Evolutionary conservation across 2,113 vertebrate genomes (phyloP), one percentile per base, ranked within the genome.

Genomic region (Phasianus colchicus): DNA sequence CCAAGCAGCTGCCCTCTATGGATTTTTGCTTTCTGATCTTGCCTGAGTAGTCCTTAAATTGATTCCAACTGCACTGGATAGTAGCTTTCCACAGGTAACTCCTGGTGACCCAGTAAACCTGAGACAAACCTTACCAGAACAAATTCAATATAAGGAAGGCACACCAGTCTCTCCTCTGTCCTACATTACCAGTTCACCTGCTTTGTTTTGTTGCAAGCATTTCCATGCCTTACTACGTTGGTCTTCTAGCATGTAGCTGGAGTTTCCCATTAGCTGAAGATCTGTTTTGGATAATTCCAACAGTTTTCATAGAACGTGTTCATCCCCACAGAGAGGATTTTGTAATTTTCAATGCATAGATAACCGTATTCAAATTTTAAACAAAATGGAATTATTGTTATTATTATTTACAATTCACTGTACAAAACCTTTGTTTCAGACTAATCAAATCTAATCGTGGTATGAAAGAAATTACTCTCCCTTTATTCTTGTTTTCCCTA

Each of bases 21-120:
- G 34, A 73, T 67, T 30, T 57, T 7, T 55, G 12, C 12, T 47
- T 61, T 40, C 43, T 40, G 11, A 78, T 30, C 27, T 67, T 5
- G 0, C 18, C 32, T 19, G 9, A 70, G 30, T 6, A 86, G 13
- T 63, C 61, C 30, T 75, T 70, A 80, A 6, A 19, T 65, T 60
- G 25, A 54, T 43, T 57, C 16, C 0, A 0, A 18, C 24, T 74
- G 8, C 2, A 5, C 22, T 1, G 4, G 19, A 16, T 2, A 80
- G n/a, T 10, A 58, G 9, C 13, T n/a, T 69, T 55, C 58, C 16
- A 42, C 1, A 27, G 34, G 34, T 7, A 63, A 63, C 24, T 25
- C 24, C 32, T 19, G 24, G 45, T 36, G 67, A 50, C 10, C 21
- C 36, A 29, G 24, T 0, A 71, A 19, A 60, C 43, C 64, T 6